These are phyloP conservation scores for Channa argus DNA, from an alignment of 2,113 vertebrate species.

Conservation along the genomic window DNA sequence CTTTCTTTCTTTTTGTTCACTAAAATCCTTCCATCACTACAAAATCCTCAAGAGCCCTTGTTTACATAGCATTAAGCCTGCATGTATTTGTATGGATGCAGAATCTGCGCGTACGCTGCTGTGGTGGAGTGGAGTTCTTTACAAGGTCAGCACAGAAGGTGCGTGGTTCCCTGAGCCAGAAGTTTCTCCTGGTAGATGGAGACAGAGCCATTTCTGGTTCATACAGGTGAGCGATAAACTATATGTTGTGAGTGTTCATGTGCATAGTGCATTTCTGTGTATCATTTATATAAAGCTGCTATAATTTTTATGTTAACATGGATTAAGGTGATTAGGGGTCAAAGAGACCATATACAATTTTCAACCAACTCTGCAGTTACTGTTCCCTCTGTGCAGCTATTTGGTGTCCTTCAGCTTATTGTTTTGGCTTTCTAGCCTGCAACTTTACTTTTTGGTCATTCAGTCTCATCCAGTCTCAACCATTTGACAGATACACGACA, in stretches of 20 bases:
- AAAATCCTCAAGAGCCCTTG: constrained; percentile 9
- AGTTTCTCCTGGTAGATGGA: constrained; percentile 96
- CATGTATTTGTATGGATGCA: constrained; percentile 59
- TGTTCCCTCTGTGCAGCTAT: too few relatives aligned
- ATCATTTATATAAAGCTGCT: too few relatives aligned
- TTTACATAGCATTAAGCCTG: constrained; percentile 12
- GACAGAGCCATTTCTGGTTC: constrained; percentile 94
- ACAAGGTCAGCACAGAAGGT: constrained; percentile 91
- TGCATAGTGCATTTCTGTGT: too few relatives aligned
- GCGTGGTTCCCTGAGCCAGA: constrained; percentile 89
- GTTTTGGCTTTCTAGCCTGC: too few relatives aligned
- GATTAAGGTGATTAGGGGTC: too few relatives aligned
- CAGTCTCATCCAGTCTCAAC: too few relatives aligned
- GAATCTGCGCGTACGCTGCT: constrained; percentile 92
- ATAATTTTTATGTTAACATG: too few relatives aligned
- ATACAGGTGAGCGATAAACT: constrained; percentile 87
- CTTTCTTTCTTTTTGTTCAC: constrained; percentile 38
- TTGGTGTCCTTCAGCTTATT: too few relatives aligned
- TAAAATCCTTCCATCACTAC: constrained; percentile 11
- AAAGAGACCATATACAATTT: too few relatives aligned
- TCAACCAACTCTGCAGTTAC: too few relatives aligned
- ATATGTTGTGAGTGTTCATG: not conserved
- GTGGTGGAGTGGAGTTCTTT: constrained; percentile 90
- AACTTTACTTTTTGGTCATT: too few relatives aligned
- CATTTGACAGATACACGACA: too few relatives aligned